These are phyloP conservation scores for Melinaea menophilus DNA, from an alignment of 2,888 invertebrate genomes.

Conservation along the genomic window DNA sequence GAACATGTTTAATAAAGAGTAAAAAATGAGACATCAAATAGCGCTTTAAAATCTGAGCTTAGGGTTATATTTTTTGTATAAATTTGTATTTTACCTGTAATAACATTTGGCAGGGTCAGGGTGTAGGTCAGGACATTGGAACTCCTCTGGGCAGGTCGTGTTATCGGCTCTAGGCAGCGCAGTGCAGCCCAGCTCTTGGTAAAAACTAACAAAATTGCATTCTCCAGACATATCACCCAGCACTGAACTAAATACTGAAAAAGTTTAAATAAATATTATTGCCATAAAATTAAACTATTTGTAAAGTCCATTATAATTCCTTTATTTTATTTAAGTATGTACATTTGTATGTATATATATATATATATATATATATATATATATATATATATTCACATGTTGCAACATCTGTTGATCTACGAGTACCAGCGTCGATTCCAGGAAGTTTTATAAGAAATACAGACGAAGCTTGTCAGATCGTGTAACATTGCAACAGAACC, in stretches of 20 bases:
- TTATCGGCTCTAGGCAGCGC: constrained; percentile 43
- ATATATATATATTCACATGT: too few species aligned
- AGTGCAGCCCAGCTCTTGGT: constrained; percentile 62
- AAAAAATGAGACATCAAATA: not conserved
- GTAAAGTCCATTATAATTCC: too few species aligned
- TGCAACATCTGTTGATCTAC: too few species aligned
- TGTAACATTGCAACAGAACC: too few species aligned
- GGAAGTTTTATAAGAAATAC: too few species aligned
- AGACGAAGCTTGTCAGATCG: too few species aligned
- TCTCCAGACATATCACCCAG: constrained; percentile 55
- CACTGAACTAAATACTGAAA: constrained; percentile 45
- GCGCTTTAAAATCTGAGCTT: not conserved
- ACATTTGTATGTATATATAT: too few species aligned
- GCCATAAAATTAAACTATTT: too few species aligned
- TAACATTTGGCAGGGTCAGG: constrained; percentile 60
- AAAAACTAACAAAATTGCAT: constrained; percentile 62
- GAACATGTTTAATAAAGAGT: not conserved
- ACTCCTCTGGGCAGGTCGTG: constrained; percentile 58
- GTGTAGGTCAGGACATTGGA: constrained; percentile 62
- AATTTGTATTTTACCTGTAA: constrained; percentile 49
- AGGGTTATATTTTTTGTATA: not conserved
- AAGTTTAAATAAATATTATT: not conserved
- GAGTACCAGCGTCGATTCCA: too few species aligned
- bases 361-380: too few species aligned
- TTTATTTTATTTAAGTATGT: too few species aligned